Evolutionary conservation across 2,797 vertebrate genomes (phyloP), one percentile per base, ranked within the genome.

Genomic region (Epinephelus coioides): DNA sequence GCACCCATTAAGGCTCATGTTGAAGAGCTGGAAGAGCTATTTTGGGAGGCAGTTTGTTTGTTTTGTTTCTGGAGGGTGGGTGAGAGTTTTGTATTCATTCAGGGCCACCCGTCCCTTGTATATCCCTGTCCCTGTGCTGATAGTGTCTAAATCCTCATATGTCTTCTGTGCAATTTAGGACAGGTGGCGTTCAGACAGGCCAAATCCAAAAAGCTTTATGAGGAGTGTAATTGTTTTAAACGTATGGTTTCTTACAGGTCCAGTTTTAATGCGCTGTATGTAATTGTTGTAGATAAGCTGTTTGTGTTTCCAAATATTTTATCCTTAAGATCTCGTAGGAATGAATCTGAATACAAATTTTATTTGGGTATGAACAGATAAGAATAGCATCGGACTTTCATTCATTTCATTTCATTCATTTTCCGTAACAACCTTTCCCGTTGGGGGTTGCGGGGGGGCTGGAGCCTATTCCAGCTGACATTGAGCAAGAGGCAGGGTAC

Each of bases 21-120:
- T 66, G 68, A 53, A 65, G 40, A 77, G 78, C 63, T 49, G 12
- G 15, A 6, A 17, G 59, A 81, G 80, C 51, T 82, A 83, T 85
- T 87, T 67, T 62, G 27, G 60, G 70, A 25, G 15, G 13, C 57
- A 2, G 57, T 53, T 51, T 71, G 76, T 77, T 77, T 75, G 63
- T 38, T 53, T 64, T 64, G 30, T 62, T 5, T 69, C 47, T 72
- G 51, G 43, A 53, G 44, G 51, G 14, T 27, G n/a, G 47, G 14
- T 14, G 47, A 46, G 14, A 7, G 13, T 9, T 40, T 53, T 34
- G 5, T 49, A 27, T 67, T 46, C 13, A 51, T 12, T 34, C 54
- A 46, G 12, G 18, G 38, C 56, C 4, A 2, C 34, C 27, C 38
- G 30, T 63, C n/a, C 14, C 6, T 43, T 27, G 21, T 27, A 10